Percentiles rank a stretch among this genome's conserved stretches.
These are phyloP conservation scores for Litocranius walleri DNA, from an alignment of 2,113 vertebrate genomes.

Conservation along the genomic window DNA sequence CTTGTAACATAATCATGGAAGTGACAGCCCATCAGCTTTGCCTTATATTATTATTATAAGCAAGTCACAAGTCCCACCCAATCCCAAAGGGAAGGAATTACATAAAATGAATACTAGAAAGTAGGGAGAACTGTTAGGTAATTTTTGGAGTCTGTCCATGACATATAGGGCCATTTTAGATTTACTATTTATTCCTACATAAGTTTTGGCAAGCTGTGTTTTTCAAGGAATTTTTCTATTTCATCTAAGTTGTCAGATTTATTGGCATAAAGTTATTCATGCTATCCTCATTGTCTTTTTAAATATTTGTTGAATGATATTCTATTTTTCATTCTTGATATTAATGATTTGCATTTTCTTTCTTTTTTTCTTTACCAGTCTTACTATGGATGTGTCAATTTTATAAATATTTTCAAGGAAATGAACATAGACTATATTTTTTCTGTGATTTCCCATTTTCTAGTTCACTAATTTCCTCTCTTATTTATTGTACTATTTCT, in stretches of 20 bases:
- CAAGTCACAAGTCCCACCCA: background rate
- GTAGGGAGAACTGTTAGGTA: background rate
- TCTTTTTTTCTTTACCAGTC: background rate
- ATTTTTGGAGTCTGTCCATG: background rate
- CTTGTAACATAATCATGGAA: background rate
- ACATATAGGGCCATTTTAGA: background rate
- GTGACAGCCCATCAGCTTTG: background rate
- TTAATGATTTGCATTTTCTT: background rate
- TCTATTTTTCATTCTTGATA: background rate
- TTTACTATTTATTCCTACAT: background rate
- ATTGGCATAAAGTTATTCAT: background rate
- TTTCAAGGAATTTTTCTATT: conserved; percentile 8
- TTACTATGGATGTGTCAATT: background rate
- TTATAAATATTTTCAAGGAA: background rate
- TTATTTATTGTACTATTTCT: background rate
- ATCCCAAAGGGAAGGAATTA: background rate
- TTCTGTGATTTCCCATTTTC: background rate
- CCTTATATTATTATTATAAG: background rate
- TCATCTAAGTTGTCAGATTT: background rate
- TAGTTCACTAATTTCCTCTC: background rate
- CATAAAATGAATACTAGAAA: background rate
- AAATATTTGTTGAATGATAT: conserved; percentile 3
- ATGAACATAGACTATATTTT: background rate
- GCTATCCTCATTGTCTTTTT: background rate
- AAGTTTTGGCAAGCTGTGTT: background rate